Evolutionary conservation across 2,888 invertebrate species (phyloP), one percentile per base, ranked within the genome.

Genomic region (Schizotus pectinicornis): DNA sequence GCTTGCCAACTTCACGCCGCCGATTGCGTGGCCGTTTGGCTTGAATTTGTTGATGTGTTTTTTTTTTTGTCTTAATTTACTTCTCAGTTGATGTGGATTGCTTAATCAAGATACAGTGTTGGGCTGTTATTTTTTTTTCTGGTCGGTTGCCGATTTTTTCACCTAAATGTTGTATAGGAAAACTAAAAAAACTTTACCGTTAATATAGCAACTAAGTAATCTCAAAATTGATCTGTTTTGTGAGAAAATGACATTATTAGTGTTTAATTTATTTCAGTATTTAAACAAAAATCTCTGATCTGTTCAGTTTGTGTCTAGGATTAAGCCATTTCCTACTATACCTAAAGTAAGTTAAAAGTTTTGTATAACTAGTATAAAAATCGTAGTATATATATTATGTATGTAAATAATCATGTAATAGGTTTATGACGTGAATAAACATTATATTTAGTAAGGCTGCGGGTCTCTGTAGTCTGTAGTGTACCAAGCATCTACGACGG

Each of bases 361-460:
- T 65, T 64, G 58, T 67, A 63, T 52, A 56, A 58, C 59, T 64
- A 63, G 58, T 50, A 59, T 34, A 5, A 48, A 59, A 61, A 41
- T 43, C 49, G 50, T 58, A 57, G 56, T 56, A 54, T 54, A 54
- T 54, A 61, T 59, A 59, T 46, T 39, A 57, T 65, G 59, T 62
- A 64, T 67, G 67, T 67, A 67, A 63, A 66, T 66, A 66, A 62
- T 56, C 60, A 66, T 64, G 62, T 58, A 58, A 61, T 64, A 66
- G 59, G 55, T 50, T 60, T 61, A 53, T 60, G 62, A 64, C 62
- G 63, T 67, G 59, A 67, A 68, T 68, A 68, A 68, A 68, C 63
- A 65, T 56, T 68, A 68, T 66, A 68, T 55, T 59, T 59, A 56
- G 54, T 54, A 56, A 46, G 14, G 22, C 22, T 22, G 22, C 5